Conservation (phyloP, 2,113 vertebrate species). For the Helogale parvula region DNA sequence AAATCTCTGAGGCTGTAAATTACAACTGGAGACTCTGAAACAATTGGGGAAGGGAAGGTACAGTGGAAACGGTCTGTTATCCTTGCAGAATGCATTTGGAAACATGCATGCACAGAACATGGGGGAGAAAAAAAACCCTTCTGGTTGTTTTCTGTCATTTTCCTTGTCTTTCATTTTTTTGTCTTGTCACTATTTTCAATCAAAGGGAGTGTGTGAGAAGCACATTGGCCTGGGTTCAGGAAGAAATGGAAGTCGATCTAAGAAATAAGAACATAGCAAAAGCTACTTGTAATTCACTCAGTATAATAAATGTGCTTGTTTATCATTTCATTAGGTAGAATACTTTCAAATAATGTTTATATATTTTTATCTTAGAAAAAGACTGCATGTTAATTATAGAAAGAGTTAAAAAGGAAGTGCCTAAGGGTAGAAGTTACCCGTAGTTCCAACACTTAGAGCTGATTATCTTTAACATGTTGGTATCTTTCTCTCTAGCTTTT, state of each 20-base stretch:
- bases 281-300: background rate
- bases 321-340: background rate
- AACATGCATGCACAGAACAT: background rate
- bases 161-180: background rate
- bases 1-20: background rate
- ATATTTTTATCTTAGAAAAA: background rate
- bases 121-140: background rate
- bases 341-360: background rate
- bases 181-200: constrained; percentile 51
- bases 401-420: background rate
- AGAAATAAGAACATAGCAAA: background rate
- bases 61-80: background rate
- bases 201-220: background rate
- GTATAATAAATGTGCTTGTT: background rate
- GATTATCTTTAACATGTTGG: background rate
- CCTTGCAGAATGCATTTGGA: background rate
- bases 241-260: background rate
- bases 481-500: background rate
- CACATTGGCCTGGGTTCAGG: background rate
- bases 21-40: background rate
- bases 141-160: constrained; percentile 46
- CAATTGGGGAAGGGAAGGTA: background rate
- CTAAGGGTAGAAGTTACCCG: background rate
- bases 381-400: background rate
- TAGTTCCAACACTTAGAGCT: background rate